Percentiles rank a stretch among this genome's conserved stretches.
Evolutionary conservation across 30 jellyfish, hydroid and myxozoan species (phyloP).

Genomic region (Hydractinia symbiolongicarpus): DNA sequence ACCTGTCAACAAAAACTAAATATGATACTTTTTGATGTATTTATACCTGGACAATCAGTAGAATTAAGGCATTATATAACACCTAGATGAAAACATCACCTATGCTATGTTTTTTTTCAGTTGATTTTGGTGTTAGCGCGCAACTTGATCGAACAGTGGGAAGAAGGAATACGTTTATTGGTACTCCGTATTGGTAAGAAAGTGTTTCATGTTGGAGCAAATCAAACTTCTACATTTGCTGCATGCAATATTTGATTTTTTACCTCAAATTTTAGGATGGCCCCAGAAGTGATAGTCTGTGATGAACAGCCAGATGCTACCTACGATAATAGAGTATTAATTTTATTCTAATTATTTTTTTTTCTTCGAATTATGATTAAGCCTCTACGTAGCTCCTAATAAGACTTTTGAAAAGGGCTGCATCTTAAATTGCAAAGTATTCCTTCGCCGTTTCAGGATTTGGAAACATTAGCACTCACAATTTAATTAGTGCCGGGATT

Average conservation of each 20-base stretch:
- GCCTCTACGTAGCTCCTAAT: too few relatives aligned
- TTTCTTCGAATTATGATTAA: too few relatives aligned
- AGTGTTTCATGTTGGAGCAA: neutral
- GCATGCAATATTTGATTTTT: neutral
- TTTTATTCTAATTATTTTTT: too few relatives aligned
- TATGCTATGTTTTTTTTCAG: conserved; percentile 27
- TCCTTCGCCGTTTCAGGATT: neutral
- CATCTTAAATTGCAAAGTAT: neutral
- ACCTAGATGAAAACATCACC: too few relatives aligned
- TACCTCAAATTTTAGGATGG: conserved; percentile 73
- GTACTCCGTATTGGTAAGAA: conserved; percentile 98
- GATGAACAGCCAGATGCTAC: conserved; percentile 99
- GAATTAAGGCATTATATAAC: too few relatives aligned
- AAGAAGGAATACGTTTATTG: conserved; percentile 92
- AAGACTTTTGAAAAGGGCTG: neutral
- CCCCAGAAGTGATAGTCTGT: conserved; percentile 99
- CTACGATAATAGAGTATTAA: conserved; percentile 78
- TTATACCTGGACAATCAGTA: too few relatives aligned
- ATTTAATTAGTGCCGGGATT: too few relatives aligned
- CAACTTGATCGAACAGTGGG: conserved; percentile 98
- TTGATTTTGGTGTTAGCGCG: conserved; percentile 99
- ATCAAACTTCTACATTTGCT: neutral
- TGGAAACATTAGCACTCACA: too few relatives aligned
- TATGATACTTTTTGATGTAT: too few relatives aligned
- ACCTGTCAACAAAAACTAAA: too few relatives aligned